These are phyloP conservation scores for Astatoreochromis straeleni DNA, from an alignment of 2,113 vertebrate species.

Conservation along the genomic window DNA sequence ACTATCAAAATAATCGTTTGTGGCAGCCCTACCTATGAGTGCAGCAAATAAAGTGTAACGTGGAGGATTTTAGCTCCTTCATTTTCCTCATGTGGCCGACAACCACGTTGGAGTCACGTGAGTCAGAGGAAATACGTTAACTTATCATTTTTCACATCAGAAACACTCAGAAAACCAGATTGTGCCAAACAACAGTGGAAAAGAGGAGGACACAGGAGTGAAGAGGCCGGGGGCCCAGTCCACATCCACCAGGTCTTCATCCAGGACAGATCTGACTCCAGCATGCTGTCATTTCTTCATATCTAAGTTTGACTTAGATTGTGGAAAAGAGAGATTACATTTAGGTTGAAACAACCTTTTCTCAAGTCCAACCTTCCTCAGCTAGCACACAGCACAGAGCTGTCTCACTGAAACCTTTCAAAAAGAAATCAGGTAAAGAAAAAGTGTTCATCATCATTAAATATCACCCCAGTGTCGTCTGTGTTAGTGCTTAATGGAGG, in stretches of 20 bases:
- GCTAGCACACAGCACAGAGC: neutral
- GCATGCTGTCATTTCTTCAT: fast-evolving
- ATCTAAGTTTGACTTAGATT: neutral
- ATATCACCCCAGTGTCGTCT: neutral
- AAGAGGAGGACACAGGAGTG: neutral
- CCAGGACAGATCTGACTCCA: neutral
- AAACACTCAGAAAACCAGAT: neutral
- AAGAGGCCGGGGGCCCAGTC: neutral
- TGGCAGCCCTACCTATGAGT: neutral
- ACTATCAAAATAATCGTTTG: too few relatives aligned
- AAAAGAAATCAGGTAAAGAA: fast-evolving
- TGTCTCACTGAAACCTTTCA: fast-evolving
- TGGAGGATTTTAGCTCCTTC: neutral
- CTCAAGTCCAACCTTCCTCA: fast-evolving
- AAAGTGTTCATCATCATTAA: fast-evolving
- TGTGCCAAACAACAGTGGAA: neutral
- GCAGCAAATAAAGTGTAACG: fast-evolving
- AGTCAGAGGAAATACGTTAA: neutral
- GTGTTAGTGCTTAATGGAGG: neutral
- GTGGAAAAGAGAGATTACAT: neutral
- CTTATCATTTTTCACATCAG: neutral
- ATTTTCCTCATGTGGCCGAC: fast-evolving
- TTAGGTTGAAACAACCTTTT: neutral
- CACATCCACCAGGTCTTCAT: neutral
- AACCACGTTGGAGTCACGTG: neutral